Base-by-base conservation (phyloP, 53 echinoderm and acorn worm genomes). In the Actinopyga echinites region DNA sequence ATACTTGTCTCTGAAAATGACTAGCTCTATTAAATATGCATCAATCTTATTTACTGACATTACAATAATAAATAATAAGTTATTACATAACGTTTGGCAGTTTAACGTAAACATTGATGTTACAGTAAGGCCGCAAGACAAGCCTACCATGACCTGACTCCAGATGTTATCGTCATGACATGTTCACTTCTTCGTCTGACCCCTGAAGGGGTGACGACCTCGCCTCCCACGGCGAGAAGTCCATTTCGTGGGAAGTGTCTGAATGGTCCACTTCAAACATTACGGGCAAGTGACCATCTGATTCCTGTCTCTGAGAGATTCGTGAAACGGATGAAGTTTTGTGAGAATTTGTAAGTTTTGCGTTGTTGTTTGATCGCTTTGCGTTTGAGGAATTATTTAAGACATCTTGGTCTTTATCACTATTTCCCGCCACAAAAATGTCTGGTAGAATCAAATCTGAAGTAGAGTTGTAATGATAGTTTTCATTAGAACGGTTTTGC, bases 401-500 rank as follows among this genome's bases (percentile, higher is more conserved):
- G 3, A 40, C 42, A 5, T 42, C 71, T 44, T 71, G 42, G 1
- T 65, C 33, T 68, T 68, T 30, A 38, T 68, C 68, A 23, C 35
- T 68, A 38, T 17, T 36, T 34, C 68, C 68, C 2, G 31, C 35
- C 32, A 17, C 19, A 34, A 71, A 71, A 8, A 71, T 71, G 28
- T 44, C 44, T 7, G 71, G 71, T 5, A 71, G 71, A 71, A 71
- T 24, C 40, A 71, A 24, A 20, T 83, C 74, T 5, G 75, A 64
- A 6, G 73, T 75, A 4, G 88, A 74, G 56, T 74, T 87, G 62
- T 82, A 36, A 19, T 87, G 75, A 25, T 61, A 53, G 12, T 83
- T 8, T 21, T 37, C 45, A 1, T 28, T 35, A 33, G 56, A 32
- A 29, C 56, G 64, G 52, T 78, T 65, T 54, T 64, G 57, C n/a